Evolutionary conservation across 2,797 vertebrate species (phyloP).

Genomic region (Anolis apletophallus): DNA sequence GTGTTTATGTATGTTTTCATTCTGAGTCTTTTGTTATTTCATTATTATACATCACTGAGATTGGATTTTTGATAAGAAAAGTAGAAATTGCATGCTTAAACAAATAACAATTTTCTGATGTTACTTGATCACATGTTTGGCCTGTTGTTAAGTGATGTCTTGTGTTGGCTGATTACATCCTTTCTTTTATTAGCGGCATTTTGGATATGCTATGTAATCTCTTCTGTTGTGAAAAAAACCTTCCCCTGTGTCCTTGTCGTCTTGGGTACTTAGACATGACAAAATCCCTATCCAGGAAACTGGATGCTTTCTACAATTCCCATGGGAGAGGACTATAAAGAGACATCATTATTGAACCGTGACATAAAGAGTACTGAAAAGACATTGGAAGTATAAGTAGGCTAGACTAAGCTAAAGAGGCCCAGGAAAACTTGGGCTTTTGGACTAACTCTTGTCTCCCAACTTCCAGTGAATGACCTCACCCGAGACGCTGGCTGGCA

Average conservation of each 20-base stretch:
- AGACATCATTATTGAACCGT: background rate
- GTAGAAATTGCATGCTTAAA: too few relatives aligned
- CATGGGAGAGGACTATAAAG: background rate
- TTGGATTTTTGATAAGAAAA: too few relatives aligned
- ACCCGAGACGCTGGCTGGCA: constrained; percentile 83
- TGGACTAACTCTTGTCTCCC: background rate
- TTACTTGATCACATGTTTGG: too few relatives aligned
- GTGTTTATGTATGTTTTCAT: too few relatives aligned
- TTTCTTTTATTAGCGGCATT: too few relatives aligned
- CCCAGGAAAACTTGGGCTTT: background rate
- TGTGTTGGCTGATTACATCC: too few relatives aligned
- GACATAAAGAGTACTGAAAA: background rate
- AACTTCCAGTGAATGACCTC: constrained; percentile 86
- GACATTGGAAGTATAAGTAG: background rate
- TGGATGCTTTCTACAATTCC: background rate
- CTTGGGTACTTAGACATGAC: background rate
- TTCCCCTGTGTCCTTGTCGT: background rate
- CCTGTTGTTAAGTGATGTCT: too few relatives aligned
- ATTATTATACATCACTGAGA: too few relatives aligned
- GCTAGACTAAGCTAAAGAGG: background rate
- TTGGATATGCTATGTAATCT: too few relatives aligned
- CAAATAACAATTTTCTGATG: too few relatives aligned
- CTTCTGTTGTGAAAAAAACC: too few relatives aligned
- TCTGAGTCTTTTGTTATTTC: too few relatives aligned
- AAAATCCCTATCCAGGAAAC: background rate